Evolutionary conservation across 2,888 invertebrate species (phyloP).

Genomic region (Eutolmus rufibarbis): DNA sequence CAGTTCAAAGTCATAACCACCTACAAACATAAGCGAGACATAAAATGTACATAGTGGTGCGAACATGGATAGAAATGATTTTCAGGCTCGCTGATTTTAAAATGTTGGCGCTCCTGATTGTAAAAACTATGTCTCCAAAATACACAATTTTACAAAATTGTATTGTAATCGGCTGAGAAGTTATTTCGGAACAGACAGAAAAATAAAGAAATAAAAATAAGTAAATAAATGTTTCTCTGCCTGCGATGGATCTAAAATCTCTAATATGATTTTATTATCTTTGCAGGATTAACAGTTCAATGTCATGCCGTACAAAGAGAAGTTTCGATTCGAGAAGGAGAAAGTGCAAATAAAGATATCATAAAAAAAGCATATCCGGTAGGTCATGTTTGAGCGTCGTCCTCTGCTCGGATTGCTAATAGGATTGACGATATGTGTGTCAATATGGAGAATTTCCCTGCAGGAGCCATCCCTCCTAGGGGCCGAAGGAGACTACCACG

Average conservation of each 20-base stretch:
- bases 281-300: not conserved
- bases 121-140: no score
- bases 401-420: slow-evolving; percentile 59
- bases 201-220: no score
- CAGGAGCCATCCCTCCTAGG: slow-evolving; percentile 56
- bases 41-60: no score
- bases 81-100: no score
- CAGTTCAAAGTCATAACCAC: no score
- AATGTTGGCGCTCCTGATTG: no score
- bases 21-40: no score
- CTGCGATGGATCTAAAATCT: not conserved
- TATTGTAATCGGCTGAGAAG: no score
- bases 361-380: not conserved
- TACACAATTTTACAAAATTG: no score
- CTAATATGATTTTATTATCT: not conserved
- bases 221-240: no score
- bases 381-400: slow-evolving; percentile 60
- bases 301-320: slow-evolving; percentile 7
- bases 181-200: not conserved
- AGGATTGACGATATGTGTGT: slow-evolving; percentile 58
- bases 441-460: slow-evolving; percentile 61
- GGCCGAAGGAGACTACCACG: slow-evolving; percentile 47
- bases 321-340: slow-evolving; percentile 11
- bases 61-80: no score
- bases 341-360: slow-evolving; percentile 9